Conservation (phyloP, 2,888 invertebrate genomes). For the Calliopum simillimum region DNA sequence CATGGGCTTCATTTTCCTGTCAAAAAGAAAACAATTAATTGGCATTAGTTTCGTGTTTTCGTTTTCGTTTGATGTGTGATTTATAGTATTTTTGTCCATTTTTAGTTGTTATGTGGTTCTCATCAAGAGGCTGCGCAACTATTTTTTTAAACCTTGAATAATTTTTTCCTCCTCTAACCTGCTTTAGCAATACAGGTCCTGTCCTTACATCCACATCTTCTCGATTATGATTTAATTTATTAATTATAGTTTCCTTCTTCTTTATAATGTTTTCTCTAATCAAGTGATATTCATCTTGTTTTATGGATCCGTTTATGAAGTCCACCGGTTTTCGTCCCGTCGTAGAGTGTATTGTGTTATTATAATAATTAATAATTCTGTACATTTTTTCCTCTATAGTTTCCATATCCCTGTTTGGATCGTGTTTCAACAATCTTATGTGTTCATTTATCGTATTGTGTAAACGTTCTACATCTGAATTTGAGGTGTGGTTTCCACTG, state of each 20-base stretch:
- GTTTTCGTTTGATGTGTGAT: slow-evolving; percentile 27
- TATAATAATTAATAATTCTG: too few relatives aligned
- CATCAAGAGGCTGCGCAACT: background rate
- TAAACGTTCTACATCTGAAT: slow-evolving; percentile 43
- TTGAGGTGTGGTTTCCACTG: slow-evolving; percentile 41
- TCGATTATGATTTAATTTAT: too few relatives aligned
- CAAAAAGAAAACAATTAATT: too few relatives aligned
- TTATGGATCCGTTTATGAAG: too few relatives aligned
- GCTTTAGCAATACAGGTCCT: slow-evolving; percentile 12
- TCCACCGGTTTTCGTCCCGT: too few relatives aligned
- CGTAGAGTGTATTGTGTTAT: too few relatives aligned
- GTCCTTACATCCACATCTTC: too few relatives aligned
- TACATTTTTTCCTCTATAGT: slow-evolving; percentile 40
- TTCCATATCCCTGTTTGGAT: slow-evolving; percentile 37
- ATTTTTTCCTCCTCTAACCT: slow-evolving; percentile 29
- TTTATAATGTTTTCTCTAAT: too few relatives aligned
- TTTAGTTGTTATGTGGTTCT: slow-evolving; percentile 17
- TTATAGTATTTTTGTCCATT: slow-evolving; percentile 30
- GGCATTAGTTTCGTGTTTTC: too few relatives aligned
- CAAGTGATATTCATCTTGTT: too few relatives aligned
- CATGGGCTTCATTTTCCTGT: too few relatives aligned
- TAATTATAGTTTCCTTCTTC: too few relatives aligned
- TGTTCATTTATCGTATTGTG: slow-evolving; percentile 47
- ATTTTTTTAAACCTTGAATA: slow-evolving; percentile 24
- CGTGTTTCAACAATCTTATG: slow-evolving; percentile 43